phyloP scores from a whole-genome alignment of 2,888 invertebrate species.

The Sturmia bella region DNA sequence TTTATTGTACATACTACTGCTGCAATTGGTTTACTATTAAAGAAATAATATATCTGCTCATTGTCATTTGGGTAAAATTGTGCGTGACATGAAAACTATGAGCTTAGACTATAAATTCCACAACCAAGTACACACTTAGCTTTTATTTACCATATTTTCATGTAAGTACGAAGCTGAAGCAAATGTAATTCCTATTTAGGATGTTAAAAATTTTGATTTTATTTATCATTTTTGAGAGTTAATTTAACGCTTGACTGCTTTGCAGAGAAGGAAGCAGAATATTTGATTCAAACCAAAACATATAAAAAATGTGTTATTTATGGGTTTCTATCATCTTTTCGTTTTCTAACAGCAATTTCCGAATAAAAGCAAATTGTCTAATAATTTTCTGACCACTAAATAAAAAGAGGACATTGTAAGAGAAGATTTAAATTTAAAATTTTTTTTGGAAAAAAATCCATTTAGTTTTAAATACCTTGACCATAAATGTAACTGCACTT shows the following conservation, averaged over 20 bases:
- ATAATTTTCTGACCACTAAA: too few relatives aligned
- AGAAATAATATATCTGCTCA: not conserved
- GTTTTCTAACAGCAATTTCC: too few relatives aligned
- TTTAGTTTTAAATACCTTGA: too few relatives aligned
- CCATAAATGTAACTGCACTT: too few relatives aligned
- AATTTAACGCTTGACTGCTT: slow-evolving; percentile 41
- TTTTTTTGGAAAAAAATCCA: too few relatives aligned
- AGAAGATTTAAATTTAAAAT: too few relatives aligned
- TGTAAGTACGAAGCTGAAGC: not conserved
- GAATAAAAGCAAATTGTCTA: too few relatives aligned
- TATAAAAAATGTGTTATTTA: slow-evolving; percentile 11
- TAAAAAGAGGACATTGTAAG: too few relatives aligned
- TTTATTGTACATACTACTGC: too few relatives aligned
- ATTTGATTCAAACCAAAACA: not conserved
- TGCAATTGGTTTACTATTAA: not conserved
- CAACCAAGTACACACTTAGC: not conserved
- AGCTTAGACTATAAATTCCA: slow-evolving; percentile 1
- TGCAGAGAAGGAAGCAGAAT: not conserved
- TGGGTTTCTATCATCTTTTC: too few relatives aligned
- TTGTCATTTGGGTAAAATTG: not conserved
- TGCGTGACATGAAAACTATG: not conserved
- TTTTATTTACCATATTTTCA: not conserved
- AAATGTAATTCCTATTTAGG: not conserved
- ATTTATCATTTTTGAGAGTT: slow-evolving; percentile 16
- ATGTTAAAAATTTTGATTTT: slow-evolving; percentile 1